Evolutionary conservation across 92 coral and sea anemone genomes (phyloP).

Genomic region (Palythoa grandiflora): DNA sequence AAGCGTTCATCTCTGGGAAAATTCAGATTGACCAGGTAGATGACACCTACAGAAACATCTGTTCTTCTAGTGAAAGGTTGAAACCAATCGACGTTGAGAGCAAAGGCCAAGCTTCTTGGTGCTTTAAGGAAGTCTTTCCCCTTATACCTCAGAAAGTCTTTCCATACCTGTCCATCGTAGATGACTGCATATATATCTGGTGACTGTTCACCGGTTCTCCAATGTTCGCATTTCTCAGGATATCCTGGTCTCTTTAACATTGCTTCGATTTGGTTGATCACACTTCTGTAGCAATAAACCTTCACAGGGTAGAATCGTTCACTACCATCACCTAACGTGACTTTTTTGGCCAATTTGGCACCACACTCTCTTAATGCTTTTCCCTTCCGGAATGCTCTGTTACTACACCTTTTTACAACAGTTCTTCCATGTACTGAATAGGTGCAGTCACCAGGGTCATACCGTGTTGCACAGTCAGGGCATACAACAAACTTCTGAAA

Average conservation of each 20-base stretch:
- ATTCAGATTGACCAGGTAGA: conserved; percentile 36
- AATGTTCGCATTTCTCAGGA: conserved; percentile 21
- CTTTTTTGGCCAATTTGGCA: conserved; percentile 38
- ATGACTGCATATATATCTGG: background rate
- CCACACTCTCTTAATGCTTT: conserved; percentile 21
- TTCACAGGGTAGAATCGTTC: conserved; percentile 21
- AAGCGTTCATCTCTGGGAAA: conserved; percentile 39
- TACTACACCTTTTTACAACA: conserved; percentile 5
- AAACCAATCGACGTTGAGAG: conserved; percentile 45
- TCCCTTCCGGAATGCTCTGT: conserved; percentile 29
- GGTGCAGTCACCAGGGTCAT: conserved; percentile 57
- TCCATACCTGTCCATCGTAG: conserved; percentile 44
- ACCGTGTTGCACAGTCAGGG: conserved; percentile 54
- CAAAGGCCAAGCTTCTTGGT: conserved; percentile 27
- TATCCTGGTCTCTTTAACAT: conserved; percentile 31
- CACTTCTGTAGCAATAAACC: conserved; percentile 36
- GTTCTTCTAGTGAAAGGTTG: conserved; percentile 23
- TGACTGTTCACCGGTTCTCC: background rate
- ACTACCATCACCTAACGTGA: conserved; percentile 8
- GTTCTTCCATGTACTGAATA: background rate
- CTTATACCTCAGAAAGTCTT: conserved; percentile 23
- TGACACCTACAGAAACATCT: conserved; percentile 36
- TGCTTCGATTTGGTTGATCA: conserved; percentile 26
- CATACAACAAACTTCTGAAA: conserved; percentile 67
- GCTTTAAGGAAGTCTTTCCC: conserved; percentile 20